phyloP scores from a whole-genome alignment of 2,113 vertebrate genomes.

The Oncorhynchus gorbuscha region DNA sequence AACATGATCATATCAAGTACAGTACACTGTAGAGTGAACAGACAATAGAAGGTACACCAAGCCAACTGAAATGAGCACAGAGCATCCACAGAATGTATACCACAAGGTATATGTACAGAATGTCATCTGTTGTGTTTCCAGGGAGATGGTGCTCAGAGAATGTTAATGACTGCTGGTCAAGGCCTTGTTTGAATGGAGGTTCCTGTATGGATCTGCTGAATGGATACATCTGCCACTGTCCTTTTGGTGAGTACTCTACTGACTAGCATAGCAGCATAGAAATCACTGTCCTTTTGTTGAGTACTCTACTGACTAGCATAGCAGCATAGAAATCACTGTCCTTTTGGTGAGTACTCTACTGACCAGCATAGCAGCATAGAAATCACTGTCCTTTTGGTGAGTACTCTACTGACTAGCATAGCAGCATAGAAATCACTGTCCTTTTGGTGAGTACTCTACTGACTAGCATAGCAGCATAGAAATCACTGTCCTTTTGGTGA shows the following conservation, averaged over 20 bases:
- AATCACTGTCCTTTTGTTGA: no score
- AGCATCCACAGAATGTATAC: no score
- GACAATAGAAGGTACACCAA: neutral
- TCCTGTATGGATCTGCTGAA: slow-evolving; percentile 71
- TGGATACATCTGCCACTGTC: slow-evolving; percentile 76
- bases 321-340: neutral
- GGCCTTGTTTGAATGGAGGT: slow-evolving; percentile 75
- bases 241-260: slow-evolving; percentile 63
- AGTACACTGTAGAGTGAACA: neutral
- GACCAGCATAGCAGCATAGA: no score
- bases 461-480: no score
- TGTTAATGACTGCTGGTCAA: slow-evolving; percentile 68
- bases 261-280: neutral
- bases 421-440: no score
- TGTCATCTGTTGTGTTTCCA: slow-evolving; percentile 46
- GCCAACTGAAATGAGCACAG: no score
- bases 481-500: no score
- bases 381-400: no score
- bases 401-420: no score
- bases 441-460: no score
- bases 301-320: no score
- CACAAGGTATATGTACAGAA: neutral
- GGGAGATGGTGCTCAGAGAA: slow-evolving; percentile 67
- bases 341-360: no score
- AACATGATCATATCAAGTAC: neutral